These are phyloP conservation scores for Perdita meconis DNA, from an alignment of 2,888 invertebrate genomes.

Conservation along the genomic window DNA sequence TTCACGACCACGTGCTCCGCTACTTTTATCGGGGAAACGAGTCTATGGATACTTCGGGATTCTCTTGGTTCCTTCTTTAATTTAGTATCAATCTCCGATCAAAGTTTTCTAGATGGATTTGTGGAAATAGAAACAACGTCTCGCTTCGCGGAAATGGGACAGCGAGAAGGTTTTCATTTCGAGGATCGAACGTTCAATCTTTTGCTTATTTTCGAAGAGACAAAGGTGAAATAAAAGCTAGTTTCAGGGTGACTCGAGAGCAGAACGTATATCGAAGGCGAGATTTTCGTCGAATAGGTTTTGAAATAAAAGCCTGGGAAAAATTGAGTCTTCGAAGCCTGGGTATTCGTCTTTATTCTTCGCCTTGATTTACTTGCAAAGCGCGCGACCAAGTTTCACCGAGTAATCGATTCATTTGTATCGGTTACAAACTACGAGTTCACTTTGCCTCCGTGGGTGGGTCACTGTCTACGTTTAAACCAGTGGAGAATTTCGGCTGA, in stretches of 20 bases:
- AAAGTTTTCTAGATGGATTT: no score
- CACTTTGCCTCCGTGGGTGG: not conserved
- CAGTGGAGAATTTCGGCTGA: not conserved
- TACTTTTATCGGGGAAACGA: not conserved
- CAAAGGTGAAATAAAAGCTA: not conserved
- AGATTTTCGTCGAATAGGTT: not conserved
- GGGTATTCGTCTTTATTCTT: slow-evolving; percentile 16
- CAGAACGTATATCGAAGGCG: not conserved
- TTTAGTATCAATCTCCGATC: no score
- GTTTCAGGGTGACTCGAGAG: not conserved
- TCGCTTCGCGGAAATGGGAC: not conserved
- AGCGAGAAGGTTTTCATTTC: not conserved
- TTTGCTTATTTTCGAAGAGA: not conserved
- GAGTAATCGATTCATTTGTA: slow-evolving; percentile 35
- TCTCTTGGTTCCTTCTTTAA: not conserved
- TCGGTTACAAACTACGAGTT: not conserved
- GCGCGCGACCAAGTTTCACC: not conserved
- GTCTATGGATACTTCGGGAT: not conserved
- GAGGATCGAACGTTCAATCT: slow-evolving; percentile 4
- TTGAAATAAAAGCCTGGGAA: slow-evolving; percentile 2
- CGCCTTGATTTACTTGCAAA: slow-evolving; percentile 16
- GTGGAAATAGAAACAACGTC: not conserved
- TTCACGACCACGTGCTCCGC: not conserved
- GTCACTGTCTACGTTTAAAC: slow-evolving; percentile 9
- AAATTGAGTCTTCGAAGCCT: slow-evolving; percentile 4